These are phyloP conservation scores for Oikopleura dioica DNA, from an alignment of 23 tunicate genomes.

Conservation along the genomic window DNA sequence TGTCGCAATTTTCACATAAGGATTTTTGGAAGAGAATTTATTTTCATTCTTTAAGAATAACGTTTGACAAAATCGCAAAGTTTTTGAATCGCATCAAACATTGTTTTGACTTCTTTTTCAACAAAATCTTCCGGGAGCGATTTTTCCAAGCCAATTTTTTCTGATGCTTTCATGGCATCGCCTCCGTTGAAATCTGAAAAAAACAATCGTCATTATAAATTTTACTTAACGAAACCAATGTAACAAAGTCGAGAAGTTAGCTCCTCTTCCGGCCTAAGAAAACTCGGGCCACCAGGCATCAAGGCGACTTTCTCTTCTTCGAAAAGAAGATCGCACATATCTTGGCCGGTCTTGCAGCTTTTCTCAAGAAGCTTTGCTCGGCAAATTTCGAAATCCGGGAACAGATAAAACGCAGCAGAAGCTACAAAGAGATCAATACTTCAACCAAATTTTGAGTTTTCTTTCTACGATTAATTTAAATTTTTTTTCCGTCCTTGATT, in stretches of 20 bases:
- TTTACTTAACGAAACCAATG: conserved; percentile 27
- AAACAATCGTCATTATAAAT: not conserved
- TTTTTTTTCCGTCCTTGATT: not conserved
- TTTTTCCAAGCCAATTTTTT: conserved; percentile 21
- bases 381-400: conserved; percentile 58
- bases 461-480: conserved; percentile 4
- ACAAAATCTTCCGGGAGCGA: conserved; percentile 33
- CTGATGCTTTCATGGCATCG: conserved; percentile 28
- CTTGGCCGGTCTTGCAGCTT: conserved; percentile 36
- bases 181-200: conserved; percentile 7
- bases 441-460: conserved; percentile 24
- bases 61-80: not conserved
- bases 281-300: conserved; percentile 88
- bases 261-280: conserved; percentile 21
- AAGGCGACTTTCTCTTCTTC: conserved; percentile 50
- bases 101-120: not conserved
- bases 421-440: conserved; percentile 30
- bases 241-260: conserved; percentile 72
- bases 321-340: conserved; percentile 41
- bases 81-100: not conserved
- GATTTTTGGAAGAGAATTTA: too few species aligned
- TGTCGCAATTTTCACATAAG: too few species aligned
- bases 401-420: conserved; percentile 50
- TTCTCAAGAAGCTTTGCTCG: conserved; percentile 17
- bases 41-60: too few species aligned